These are phyloP conservation scores for Watsonalla binaria DNA, from an alignment of 2,888 invertebrate genomes.

Conservation along the genomic window DNA sequence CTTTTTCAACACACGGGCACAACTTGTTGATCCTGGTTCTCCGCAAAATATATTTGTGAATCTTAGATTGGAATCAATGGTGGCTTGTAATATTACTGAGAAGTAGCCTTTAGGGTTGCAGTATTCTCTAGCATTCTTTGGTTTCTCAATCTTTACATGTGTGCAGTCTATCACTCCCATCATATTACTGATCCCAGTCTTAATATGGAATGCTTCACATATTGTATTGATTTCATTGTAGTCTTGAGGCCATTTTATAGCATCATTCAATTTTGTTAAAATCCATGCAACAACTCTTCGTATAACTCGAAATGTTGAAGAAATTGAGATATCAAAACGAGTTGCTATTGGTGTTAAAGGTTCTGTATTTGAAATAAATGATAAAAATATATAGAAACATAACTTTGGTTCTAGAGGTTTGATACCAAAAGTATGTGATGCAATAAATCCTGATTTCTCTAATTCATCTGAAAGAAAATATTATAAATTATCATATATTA, in stretches of 20 bases:
- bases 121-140: constrained; percentile 50
- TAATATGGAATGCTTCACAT: constrained; percentile 41
- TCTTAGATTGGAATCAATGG: constrained; percentile 45
- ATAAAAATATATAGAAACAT: constrained; percentile 55
- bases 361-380: constrained; percentile 52
- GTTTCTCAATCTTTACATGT: constrained; percentile 55
- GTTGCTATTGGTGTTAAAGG: constrained; percentile 54
- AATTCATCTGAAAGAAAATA: constrained; percentile 49
- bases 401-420: constrained; percentile 55
- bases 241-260: constrained; percentile 50
- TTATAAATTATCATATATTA: neutral
- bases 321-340: constrained; percentile 56
- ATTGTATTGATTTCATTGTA: constrained; percentile 36
- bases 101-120: constrained; percentile 54
- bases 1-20: constrained; percentile 44
- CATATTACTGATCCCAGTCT: constrained; percentile 48
- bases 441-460: constrained; percentile 53
- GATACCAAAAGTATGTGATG: constrained; percentile 51
- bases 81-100: constrained; percentile 51
- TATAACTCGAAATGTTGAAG: constrained; percentile 55
- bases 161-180: constrained; percentile 52
- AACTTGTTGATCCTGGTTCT: constrained; percentile 52
- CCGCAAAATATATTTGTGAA: constrained; percentile 59
- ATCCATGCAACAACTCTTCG: constrained; percentile 55
- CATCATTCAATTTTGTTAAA: constrained; percentile 49